Evolutionary conservation across 2,797 vertebrate species (phyloP), one percentile per base, ranked within the genome.

Genomic region (Emys orbicularis): DNA sequence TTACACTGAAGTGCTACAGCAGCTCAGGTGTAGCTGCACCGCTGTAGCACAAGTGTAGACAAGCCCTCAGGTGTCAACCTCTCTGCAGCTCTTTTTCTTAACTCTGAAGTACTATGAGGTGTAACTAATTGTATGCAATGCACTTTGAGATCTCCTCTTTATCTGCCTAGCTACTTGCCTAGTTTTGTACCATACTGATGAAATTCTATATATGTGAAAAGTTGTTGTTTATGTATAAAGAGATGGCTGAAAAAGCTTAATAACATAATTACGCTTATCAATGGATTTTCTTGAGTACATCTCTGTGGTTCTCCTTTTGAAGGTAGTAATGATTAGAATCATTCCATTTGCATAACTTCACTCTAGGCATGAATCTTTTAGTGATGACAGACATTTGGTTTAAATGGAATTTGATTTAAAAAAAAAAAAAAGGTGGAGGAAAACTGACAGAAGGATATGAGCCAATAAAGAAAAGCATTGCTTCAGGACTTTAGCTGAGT

Each of bases 211-310:
- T 37, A 19, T 74, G 56, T 76, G 92, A 85, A 89, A 96, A 90
- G 93, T 95, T 96, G 65, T 37, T 77, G 8, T 5, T 68, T 84
- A 37, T 72, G n/a, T 72, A 90, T 61, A 65, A 95, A 94, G 77
- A 94, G 61, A 83, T 79, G 41, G 52, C 81, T 94, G 84, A 93
- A 89, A 93, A 94, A 92, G 18, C 37, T 74, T 92, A 94, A 96
- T 88, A 89, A 8, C 81, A 80, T 94, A 94, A 97, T 96, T 90
- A 83, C 52, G 41, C 21, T 95, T 96, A 95, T 96, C 90, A 94
- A 91, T 93, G 83, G 65, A 82, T 91, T 92, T 96, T 92, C 88
- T 74, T 80, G 77, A 96, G 37, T 88, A 19, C n/a, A 88, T 86
- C 10, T 29, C 81, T 94, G 95, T 95, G 83, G 6, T 94, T 96